Conservation (phyloP, 2,888 invertebrate species). For the Leptura quadrifasciata region DNA sequence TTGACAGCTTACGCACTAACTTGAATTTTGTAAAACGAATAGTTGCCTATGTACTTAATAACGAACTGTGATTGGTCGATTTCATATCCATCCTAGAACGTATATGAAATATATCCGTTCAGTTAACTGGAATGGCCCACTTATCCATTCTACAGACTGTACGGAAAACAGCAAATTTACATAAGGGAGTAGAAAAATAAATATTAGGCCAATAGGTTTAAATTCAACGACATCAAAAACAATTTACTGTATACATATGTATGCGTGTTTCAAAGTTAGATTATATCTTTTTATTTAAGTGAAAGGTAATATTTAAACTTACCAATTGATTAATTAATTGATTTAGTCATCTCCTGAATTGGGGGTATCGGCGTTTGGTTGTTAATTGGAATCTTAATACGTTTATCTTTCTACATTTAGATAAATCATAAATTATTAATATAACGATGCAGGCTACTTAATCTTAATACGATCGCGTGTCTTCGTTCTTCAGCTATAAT, state of each 20-base stretch:
- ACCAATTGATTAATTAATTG: not conserved
- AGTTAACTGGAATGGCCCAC: too few species aligned
- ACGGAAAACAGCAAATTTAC: too few species aligned
- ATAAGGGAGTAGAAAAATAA: too few species aligned
- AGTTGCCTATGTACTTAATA: too few species aligned
- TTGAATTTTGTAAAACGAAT: too few species aligned
- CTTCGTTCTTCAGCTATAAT: not conserved
- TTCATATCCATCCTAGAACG: too few species aligned
- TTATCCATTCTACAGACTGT: too few species aligned
- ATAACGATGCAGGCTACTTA: not conserved
- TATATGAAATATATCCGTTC: too few species aligned
- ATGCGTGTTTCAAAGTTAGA: not conserved
- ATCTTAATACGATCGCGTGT: not conserved
- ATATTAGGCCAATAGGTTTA: not conserved
- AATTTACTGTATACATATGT: not conserved
- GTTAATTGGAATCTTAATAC: not conserved
- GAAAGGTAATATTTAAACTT: not conserved
- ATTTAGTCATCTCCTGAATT: not conserved
- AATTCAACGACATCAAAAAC: not conserved
- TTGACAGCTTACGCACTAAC: too few species aligned
- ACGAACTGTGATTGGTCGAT: too few species aligned
- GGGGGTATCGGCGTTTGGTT: not conserved
- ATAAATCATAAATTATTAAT: not conserved
- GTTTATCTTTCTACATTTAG: slow-evolving; percentile 7
- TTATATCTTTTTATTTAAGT: not conserved